Conservation (phyloP, 2,797 vertebrate genomes). For the Alectoris magna region DNA sequence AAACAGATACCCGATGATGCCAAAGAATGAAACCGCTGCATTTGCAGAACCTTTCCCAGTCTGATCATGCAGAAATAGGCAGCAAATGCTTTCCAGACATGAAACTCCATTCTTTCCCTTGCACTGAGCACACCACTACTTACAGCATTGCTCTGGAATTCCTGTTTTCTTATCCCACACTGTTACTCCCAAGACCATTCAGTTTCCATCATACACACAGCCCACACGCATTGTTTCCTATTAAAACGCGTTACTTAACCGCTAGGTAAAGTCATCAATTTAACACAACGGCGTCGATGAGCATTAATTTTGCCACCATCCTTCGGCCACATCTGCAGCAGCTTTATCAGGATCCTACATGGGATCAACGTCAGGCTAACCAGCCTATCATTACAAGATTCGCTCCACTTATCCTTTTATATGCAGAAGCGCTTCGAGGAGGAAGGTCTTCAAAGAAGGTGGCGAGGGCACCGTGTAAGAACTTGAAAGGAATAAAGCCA, state of each 20-base stretch:
- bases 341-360: background rate
- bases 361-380: background rate
- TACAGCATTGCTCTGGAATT: background rate
- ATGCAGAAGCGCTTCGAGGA: slow-evolving; percentile 50
- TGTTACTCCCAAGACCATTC: background rate
- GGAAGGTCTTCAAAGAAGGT: slow-evolving; percentile 50
- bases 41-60: background rate
- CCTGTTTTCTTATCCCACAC: background rate
- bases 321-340: background rate
- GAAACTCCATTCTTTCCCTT: background rate
- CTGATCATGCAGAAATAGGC: background rate
- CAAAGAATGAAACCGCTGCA: background rate
- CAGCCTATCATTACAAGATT: slow-evolving; percentile 31
- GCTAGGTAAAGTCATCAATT: background rate
- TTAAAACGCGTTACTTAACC: background rate
- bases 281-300: background rate
- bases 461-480: slow-evolving; percentile 10
- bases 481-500: slow-evolving; percentile 67
- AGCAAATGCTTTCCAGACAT: background rate
- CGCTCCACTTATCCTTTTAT: slow-evolving; percentile 62
- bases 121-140: background rate
- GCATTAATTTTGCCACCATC: background rate
- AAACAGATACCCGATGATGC: background rate
- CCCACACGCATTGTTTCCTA: rapidly evolving
- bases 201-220: background rate